These are phyloP conservation scores for Drosophila tropicalis DNA, from an alignment of 1,140 invertebrate genomes.

Conservation along the genomic window DNA sequence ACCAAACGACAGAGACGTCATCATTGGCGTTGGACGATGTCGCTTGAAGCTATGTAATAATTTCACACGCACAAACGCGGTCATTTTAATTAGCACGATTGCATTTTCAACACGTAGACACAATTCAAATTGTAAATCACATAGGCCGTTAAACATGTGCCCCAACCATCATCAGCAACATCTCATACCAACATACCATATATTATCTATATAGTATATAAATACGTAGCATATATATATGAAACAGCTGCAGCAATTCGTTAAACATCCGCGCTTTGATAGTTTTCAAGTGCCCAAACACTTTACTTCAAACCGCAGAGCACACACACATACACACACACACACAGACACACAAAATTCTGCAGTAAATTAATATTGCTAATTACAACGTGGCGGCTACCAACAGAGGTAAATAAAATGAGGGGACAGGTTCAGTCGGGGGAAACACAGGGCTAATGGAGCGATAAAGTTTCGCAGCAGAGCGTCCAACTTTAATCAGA, in stretches of 20 bases:
- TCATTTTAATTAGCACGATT: slow-evolving; percentile 79
- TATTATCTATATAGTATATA: slow-evolving; percentile 30
- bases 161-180: slow-evolving; percentile 14
- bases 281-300: slow-evolving; percentile 8
- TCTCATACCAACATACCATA: slow-evolving; percentile 12
- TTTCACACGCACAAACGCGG: slow-evolving; percentile 75
- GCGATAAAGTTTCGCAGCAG: not conserved
- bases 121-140: slow-evolving; percentile 75
- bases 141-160: slow-evolving; percentile 61
- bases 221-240: slow-evolving; percentile 2
- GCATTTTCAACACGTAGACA: slow-evolving; percentile 74
- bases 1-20: not conserved
- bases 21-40: not conserved
- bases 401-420: not conserved
- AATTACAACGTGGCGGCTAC: slow-evolving; percentile 40
- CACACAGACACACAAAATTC: slow-evolving; percentile 14
- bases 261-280: slow-evolving; percentile 28
- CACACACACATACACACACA: slow-evolving; percentile 13
- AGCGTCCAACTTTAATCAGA: not conserved
- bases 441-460: not conserved
- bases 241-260: slow-evolving; percentile 17
- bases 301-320: slow-evolving; percentile 24
- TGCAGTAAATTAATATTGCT: slow-evolving; percentile 61
- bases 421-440: not conserved
- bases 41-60: slow-evolving; percentile 58